These are phyloP conservation scores for Notocelia uddmanniana DNA, from an alignment of 2,888 invertebrate genomes.

Conservation along the genomic window DNA sequence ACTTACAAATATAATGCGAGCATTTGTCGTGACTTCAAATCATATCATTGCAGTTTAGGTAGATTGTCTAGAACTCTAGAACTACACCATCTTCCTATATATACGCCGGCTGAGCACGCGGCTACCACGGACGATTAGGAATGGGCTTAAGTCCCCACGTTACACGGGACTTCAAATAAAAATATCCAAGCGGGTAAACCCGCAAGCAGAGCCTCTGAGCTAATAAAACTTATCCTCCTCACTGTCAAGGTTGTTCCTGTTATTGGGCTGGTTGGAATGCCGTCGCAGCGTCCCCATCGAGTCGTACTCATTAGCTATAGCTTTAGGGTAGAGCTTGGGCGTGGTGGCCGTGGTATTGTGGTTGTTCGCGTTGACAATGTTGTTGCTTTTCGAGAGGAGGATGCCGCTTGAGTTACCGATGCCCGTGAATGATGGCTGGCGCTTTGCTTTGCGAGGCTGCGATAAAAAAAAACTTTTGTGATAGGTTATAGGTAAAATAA, in stretches of 20 bases:
- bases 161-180: neutral
- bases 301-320: conserved; percentile 91
- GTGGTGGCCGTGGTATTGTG: conserved; percentile 86
- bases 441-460: conserved; percentile 85
- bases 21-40: neutral
- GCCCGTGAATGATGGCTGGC: conserved; percentile 90
- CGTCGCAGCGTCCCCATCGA: conserved; percentile 90
- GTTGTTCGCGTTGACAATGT: conserved; percentile 87
- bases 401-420: conserved; percentile 81
- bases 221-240: conserved; percentile 89
- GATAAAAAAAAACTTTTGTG: conserved; percentile 16
- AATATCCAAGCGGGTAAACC: conserved; percentile 10
- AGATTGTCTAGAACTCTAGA: too few relatives aligned
- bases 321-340: conserved; percentile 89
- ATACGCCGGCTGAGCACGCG: too few relatives aligned
- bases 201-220: conserved; percentile 48
- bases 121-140: too few relatives aligned
- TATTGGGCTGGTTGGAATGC: conserved; percentile 91
- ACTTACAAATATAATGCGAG: neutral
- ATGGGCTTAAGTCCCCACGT: neutral
- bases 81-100: too few relatives aligned
- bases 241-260: conserved; percentile 86
- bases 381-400: conserved; percentile 85
- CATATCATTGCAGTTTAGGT: neutral
- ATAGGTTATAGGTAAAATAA: too few relatives aligned